Evolutionary conservation across 1,140 invertebrate species (phyloP).

Genomic region (Andrena cerasifolii): DNA sequence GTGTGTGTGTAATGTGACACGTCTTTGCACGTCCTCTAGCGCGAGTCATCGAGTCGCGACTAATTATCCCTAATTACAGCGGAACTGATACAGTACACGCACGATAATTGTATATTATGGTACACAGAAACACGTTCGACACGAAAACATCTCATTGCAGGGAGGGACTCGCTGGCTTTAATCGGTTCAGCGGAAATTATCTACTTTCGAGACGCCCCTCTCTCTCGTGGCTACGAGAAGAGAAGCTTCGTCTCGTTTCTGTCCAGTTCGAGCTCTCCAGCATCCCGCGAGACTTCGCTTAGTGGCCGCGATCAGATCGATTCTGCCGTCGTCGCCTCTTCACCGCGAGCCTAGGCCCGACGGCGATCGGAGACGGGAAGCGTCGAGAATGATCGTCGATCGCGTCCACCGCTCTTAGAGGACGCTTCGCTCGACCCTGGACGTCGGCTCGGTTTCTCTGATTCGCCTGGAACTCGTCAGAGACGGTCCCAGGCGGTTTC

Average conservation of each 20-base stretch:
- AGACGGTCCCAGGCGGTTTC: not conserved
- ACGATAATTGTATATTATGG: conserved; percentile 7
- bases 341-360: too few relatives aligned
- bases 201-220: conserved; percentile 33
- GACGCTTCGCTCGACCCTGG: conserved; percentile 18
- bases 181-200: conserved; percentile 53
- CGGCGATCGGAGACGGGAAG: not conserved
- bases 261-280: conserved; percentile 20
- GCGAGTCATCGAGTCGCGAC: not conserved
- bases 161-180: conserved; percentile 65
- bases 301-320: too few relatives aligned
- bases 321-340: too few relatives aligned
- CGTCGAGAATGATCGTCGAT: not conserved
- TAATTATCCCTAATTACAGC: conserved; percentile 44
- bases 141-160: conserved; percentile 22
- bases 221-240: not conserved
- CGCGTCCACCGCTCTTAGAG: not conserved
- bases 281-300: not conserved
- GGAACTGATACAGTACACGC: conserved; percentile 18
- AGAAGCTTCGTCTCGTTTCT: conserved; percentile 31
- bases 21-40: conserved; percentile 6
- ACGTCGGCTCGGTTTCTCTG: conserved; percentile 55
- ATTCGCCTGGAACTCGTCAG: conserved; percentile 13
- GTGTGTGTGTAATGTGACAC: conserved; percentile 10
- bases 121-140: conserved; percentile 24